phyloP scores from a whole-genome alignment of 2,113 vertebrate genomes.

The Nipponia nippon region DNA sequence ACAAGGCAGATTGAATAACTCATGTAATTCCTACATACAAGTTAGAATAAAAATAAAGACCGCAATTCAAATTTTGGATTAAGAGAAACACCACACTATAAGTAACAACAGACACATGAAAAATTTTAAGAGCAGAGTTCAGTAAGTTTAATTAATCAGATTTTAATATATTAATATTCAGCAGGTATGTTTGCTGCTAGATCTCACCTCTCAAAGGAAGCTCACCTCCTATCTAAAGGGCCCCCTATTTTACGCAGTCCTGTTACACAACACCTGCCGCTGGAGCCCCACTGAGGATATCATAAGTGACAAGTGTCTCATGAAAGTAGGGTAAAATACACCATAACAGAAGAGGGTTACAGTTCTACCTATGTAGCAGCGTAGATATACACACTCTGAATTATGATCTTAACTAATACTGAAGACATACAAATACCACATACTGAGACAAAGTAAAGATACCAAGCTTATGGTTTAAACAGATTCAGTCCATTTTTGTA shows the following conservation, averaged over 20 bases:
- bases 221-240: background rate
- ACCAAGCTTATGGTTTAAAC: background rate
- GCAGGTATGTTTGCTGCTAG: background rate
- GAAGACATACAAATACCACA: background rate
- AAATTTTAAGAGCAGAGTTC: background rate
- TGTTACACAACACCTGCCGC: background rate
- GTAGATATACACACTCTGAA: background rate
- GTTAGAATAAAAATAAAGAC: background rate
- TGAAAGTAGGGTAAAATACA: background rate
- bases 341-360: background rate
- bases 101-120: background rate
- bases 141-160: too few species aligned
- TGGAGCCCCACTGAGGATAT: background rate
- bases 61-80: background rate
- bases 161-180: background rate
- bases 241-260: background rate
- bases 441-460: background rate
- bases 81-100: background rate
- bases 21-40: constrained; percentile 83
- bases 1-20: constrained; percentile 77
- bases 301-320: background rate
- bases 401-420: background rate
- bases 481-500: background rate
- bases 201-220: background rate
- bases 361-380: background rate